A percentile compares a stretch with the other conserved stretches of the same genome.
Conservation (phyloP, 37 sponge, comb jelly and placozoan species). For the Spongia lamella region DNA sequence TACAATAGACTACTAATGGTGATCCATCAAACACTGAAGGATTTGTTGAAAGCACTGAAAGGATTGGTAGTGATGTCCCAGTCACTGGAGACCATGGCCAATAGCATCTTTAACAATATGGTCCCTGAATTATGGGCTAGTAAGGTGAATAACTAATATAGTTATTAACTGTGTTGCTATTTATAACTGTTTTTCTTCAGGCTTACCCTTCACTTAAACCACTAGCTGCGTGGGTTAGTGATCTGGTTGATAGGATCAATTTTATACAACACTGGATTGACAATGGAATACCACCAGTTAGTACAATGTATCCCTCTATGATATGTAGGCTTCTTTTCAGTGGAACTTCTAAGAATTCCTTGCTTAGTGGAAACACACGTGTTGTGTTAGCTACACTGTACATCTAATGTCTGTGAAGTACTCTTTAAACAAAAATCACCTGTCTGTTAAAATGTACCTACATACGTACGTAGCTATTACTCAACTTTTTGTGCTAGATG, state of each 20-base stretch:
- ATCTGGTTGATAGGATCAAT: constrained; percentile 78
- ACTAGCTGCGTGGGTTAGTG: constrained; percentile 90
- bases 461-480: no score
- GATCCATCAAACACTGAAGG: constrained; percentile 65
- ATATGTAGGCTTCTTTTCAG: no score
- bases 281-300: constrained; percentile 77
- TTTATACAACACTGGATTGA: constrained; percentile 92
- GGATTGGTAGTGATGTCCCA: constrained; percentile 95
- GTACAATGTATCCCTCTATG: neutral
- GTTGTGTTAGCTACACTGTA: no score
- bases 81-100: constrained; percentile 91
- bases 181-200: constrained; percentile 7
- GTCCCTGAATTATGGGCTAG: constrained; percentile 90
- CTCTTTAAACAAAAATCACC: no score
- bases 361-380: no score
- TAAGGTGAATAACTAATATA: constrained; percentile 35
- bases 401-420: no score
- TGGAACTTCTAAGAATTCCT: no score
- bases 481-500: no score
- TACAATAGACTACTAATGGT: constrained; percentile 83
- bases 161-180: neutral
- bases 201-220: constrained; percentile 98
- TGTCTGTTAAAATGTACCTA: no score
- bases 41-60: constrained; percentile 91
- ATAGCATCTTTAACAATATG: constrained; percentile 84